These are phyloP conservation scores for Anguilla megastoma DNA, from an alignment of 2,797 vertebrate species.

Conservation along the genomic window DNA sequence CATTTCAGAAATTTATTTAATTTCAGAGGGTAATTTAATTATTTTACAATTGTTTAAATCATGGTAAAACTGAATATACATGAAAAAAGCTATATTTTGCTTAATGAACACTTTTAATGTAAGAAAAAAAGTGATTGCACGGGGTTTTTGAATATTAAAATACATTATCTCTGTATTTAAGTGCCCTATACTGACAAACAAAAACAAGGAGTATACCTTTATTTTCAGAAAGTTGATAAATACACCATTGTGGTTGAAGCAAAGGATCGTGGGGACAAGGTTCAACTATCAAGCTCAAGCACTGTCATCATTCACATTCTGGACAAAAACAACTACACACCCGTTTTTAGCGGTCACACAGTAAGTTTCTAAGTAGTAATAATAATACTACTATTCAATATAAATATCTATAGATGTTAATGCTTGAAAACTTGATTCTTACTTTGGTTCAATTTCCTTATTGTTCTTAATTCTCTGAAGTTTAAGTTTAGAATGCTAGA, in stretches of 20 bases:
- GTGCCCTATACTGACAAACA: neutral
- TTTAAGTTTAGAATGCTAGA: no score
- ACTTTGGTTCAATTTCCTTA: no score
- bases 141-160: neutral
- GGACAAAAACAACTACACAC: slow-evolving; percentile 68
- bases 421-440: neutral
- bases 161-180: neutral
- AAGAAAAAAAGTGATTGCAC: no score
- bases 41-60: no score
- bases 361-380: slow-evolving; percentile 48
- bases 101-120: no score
- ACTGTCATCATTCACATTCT: slow-evolving; percentile 58
- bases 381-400: neutral
- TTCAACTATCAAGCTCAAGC: slow-evolving; percentile 57
- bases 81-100: no score
- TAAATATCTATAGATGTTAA: neutral
- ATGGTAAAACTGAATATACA: no score
- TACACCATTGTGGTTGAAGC: slow-evolving; percentile 69
- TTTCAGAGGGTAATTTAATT: no score
- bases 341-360: slow-evolving; percentile 51
- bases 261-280: slow-evolving; percentile 58
- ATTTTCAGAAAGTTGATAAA: slow-evolving; percentile 57
- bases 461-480: no score
- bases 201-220: neutral
- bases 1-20: no score